A percentile compares a stretch with the other conserved stretches of the same genome.
These are phyloP conservation scores for Lycocerus yunnanus DNA, from an alignment of 2,888 invertebrate species.

Conservation along the genomic window DNA sequence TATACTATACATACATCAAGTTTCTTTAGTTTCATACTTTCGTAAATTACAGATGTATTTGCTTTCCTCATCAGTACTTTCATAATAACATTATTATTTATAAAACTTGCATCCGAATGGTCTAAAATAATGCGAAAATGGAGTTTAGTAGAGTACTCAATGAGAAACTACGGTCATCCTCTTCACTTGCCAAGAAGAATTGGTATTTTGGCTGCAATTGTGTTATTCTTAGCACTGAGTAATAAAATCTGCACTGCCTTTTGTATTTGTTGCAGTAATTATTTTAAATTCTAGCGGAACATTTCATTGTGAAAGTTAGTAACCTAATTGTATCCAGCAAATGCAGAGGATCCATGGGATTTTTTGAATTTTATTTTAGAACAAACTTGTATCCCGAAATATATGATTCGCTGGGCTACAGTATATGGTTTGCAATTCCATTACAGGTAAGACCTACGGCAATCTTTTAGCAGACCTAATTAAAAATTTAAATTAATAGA, in stretches of 20 bases:
- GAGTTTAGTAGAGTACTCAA: slow-evolving; percentile 51
- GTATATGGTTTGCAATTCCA: background rate
- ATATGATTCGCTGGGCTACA: background rate
- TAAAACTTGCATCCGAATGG: slow-evolving; percentile 58
- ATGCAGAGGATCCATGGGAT: background rate
- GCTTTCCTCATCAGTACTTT: slow-evolving; percentile 63
- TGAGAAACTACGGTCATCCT: slow-evolving; percentile 44
- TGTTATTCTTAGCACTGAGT: slow-evolving; percentile 51
- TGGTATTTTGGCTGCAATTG: slow-evolving; percentile 46
- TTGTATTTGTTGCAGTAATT: background rate
- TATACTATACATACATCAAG: no score
- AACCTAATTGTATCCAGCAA: background rate
- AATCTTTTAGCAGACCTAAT: background rate
- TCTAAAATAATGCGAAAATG: slow-evolving; percentile 52
- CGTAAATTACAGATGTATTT: slow-evolving; percentile 47
- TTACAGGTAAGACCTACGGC: background rate
- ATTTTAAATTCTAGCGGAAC: background rate
- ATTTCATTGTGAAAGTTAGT: background rate
- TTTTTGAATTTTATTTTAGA: background rate
- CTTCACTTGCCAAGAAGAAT: slow-evolving; percentile 42
- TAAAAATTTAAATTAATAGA: background rate
- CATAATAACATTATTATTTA: slow-evolving; percentile 59
- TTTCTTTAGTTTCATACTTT: background rate
- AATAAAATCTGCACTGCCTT: slow-evolving; percentile 23
- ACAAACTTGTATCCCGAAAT: background rate